Evolutionary conservation across 64 coral and sea anemone species (phyloP).

Genomic region (Porites lutea): DNA sequence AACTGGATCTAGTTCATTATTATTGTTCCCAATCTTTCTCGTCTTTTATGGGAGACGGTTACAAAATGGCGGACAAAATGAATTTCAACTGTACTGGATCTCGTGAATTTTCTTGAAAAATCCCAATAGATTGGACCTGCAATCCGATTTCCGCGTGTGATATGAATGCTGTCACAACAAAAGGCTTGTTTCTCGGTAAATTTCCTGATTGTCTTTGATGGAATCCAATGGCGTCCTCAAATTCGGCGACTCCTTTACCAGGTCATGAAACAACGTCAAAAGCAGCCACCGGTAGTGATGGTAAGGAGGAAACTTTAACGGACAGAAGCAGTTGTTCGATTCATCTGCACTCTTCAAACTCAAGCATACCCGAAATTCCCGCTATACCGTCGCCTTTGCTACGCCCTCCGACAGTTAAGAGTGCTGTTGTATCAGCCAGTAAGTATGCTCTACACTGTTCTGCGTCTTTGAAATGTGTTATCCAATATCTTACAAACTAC

Average conservation of each 20-base stretch:
- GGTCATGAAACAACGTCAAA: background rate
- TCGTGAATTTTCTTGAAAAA: background rate
- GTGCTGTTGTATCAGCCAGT: background rate
- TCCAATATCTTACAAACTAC: too few relatives aligned
- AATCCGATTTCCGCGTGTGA: background rate
- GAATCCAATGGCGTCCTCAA: constrained; percentile 31
- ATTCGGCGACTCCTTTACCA: background rate
- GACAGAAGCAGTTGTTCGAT: background rate
- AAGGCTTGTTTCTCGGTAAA: background rate
- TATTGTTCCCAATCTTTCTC: constrained; percentile 11
- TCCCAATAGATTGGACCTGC: background rate
- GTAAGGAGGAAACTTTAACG: background rate
- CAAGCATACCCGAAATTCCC: constrained; percentile 11
- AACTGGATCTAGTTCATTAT: constrained; percentile 1
- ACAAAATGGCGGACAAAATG: constrained; percentile 9
- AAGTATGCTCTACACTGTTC: background rate
- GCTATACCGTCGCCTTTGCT: constrained; percentile 29
- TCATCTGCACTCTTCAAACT: background rate
- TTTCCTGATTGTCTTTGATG: background rate
- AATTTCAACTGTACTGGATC: background rate
- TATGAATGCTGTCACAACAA: background rate
- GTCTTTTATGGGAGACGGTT: background rate
- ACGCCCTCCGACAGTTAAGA: background rate
- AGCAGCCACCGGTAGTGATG: background rate
- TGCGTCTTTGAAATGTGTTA: background rate